Evolutionary conservation across 2,113 vertebrate genomes (phyloP).

Genomic region (Rostratula benghalensis): DNA sequence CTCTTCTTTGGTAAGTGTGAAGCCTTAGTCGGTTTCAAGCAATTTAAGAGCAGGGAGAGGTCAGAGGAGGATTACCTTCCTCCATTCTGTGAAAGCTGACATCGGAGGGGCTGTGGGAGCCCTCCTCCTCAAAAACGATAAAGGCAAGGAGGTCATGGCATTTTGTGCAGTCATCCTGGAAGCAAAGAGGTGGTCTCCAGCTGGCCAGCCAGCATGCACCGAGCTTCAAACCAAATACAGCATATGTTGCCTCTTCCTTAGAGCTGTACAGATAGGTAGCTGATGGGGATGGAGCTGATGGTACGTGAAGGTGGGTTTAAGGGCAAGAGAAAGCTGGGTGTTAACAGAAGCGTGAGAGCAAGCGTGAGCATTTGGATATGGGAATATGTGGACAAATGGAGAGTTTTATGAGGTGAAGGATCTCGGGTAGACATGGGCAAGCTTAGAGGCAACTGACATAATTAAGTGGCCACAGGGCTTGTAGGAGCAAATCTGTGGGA

Average conservation of each 20-base stretch:
- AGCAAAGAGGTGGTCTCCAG: background rate
- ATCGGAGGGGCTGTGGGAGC: background rate
- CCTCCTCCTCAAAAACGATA: background rate
- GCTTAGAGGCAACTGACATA: background rate
- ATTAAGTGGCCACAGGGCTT: background rate
- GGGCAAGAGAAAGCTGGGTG: fast-evolving
- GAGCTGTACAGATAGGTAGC: fast-evolving
- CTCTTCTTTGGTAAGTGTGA: background rate
- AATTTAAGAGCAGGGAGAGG: background rate
- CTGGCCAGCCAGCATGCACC: background rate
- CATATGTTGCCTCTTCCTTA: background rate
- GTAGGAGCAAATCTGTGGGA: background rate
- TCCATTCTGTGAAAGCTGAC: background rate
- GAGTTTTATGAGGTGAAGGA: background rate
- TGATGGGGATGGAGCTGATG: background rate
- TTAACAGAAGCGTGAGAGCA: background rate
- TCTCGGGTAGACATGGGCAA: background rate
- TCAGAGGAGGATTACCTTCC: background rate
- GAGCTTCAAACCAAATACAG: background rate
- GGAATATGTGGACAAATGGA: background rate
- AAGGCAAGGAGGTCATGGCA: background rate
- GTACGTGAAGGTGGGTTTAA: background rate
- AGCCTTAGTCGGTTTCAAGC: background rate
- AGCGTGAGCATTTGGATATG: background rate
- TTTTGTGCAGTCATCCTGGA: background rate